Evolutionary conservation across 35 echinoderm and acorn worm genomes (phyloP), one percentile per base, ranked within the genome.

Genomic region (Anneissia japonica): DNA sequence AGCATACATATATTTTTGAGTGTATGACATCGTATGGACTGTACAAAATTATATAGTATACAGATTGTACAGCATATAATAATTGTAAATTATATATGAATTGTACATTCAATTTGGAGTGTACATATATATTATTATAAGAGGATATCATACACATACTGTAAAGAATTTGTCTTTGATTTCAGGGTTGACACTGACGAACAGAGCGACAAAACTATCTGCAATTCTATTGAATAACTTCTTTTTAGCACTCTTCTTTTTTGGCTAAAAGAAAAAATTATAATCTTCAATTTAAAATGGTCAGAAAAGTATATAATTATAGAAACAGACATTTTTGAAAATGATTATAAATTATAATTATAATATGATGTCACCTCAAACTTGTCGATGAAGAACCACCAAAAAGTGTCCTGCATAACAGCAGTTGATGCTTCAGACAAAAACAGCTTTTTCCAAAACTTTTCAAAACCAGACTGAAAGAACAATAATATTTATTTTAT

Each of bases 361-460:
- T 19, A 38, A 14, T 34, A 43, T 35, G 38, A 35, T n/a, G 35
- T 82, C 84, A 99, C 96, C 96, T 99, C 89, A 90, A 84, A 94
- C 29, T 83, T 85, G 46, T 94, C 92, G 2, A 99, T 19, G 73
- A 99, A 99, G 84, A 99, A 74, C 96, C 96, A 99, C 96, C 96
- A 99, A 81, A 99, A 99, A 19, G 83, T 84, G 55, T 99, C 96
- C 31, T 93, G 89, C 89, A 99, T 91, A 82, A 99, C 96, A 83
- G 96, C 96, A 2, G 94, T 89, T 36, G 96, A 99, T 30, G 96
- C 96, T 41, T 99, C 96, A 3, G 96, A 99, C 45, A 91, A 76
- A 75, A 99, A 99, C 38, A 99, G 77, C 80, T 99, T 94, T 83
- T 91, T 94, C 96, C 96, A 99, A 86, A 94, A 99, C 40, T 94